A percentile compares a stretch with the other conserved stretches of the same genome.
These are phyloP conservation scores for Notarius lentiginosus DNA, from an alignment of 2,113 vertebrate species.

Conservation along the genomic window DNA sequence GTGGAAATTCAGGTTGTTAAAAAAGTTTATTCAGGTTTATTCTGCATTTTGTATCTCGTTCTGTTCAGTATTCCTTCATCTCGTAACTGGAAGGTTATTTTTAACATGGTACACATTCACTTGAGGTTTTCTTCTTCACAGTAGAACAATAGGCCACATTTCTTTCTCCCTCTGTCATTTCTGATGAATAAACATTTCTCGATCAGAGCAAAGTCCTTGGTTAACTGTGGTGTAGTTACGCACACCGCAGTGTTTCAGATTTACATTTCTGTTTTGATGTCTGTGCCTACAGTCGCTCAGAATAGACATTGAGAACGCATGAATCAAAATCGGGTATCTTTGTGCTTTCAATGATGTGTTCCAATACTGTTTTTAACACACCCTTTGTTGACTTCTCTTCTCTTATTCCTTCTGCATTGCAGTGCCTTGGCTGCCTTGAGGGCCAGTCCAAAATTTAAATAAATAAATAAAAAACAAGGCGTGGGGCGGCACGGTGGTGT, in stretches of 20 bases:
- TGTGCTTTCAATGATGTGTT: slow-evolving; percentile 1
- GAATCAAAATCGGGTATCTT: slow-evolving; percentile 2
- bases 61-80: not conserved
- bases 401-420: not conserved
- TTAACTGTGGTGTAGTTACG: slow-evolving; percentile 1
- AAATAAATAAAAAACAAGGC: not conserved
- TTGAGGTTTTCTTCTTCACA: slow-evolving; percentile 15
- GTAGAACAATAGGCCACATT: slow-evolving; percentile 14
- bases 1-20: not conserved
- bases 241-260: not conserved
- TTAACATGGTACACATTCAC: not conserved
- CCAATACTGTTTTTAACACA: slow-evolving; percentile 10
- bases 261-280: slow-evolving; percentile 22
- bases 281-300: not conserved
- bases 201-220: slow-evolving; percentile 23
- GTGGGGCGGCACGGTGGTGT: too few species aligned
- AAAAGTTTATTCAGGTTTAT: not conserved
- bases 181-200: slow-evolving; percentile 33
- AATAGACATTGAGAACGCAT: slow-evolving; percentile 7
- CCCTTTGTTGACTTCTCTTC: not conserved
- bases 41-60: not conserved
- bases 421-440: not conserved
- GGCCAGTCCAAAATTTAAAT: not conserved
- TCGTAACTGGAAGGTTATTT: slow-evolving; percentile 7
- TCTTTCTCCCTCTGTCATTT: slow-evolving; percentile 11